These are phyloP conservation scores for Eristalis arbustorum DNA, from an alignment of 2,888 invertebrate genomes.

Conservation along the genomic window DNA sequence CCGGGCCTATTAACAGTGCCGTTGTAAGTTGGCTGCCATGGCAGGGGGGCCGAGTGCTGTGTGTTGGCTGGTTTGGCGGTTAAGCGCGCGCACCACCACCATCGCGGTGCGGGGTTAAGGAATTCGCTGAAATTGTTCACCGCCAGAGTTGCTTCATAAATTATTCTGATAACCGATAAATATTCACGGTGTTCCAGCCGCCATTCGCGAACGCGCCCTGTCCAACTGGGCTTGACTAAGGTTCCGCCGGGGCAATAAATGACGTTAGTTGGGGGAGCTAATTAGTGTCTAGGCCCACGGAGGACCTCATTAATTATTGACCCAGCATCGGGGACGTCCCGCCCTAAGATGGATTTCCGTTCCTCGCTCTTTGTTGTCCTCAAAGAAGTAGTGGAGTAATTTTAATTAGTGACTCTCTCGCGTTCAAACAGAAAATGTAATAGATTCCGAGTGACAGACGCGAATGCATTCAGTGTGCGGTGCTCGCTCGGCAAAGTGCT, in stretches of 20 bases:
- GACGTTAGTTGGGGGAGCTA: constrained; percentile 49
- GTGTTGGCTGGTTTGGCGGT: too few species aligned
- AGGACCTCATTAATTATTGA: constrained; percentile 55
- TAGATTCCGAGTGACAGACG: constrained; percentile 42
- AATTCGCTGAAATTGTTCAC: constrained; percentile 43
- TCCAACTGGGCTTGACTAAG: neutral
- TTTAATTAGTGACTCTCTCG: constrained; percentile 50
- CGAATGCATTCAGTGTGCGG: constrained; percentile 38
- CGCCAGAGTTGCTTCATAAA: constrained; percentile 44
- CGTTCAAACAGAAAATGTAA: constrained; percentile 49
- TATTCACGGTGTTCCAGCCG: constrained; percentile 9
- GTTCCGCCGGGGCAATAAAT: constrained; percentile 13
- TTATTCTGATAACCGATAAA: constrained; percentile 59
- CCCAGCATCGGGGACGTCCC: constrained; percentile 14
- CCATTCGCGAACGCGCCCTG: neutral
- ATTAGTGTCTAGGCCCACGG: constrained; percentile 56
- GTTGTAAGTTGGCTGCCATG: neutral
- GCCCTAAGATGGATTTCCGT: neutral
- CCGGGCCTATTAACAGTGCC: constrained; percentile 35
- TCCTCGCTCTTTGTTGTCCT: neutral
- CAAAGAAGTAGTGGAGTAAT: constrained; percentile 36
- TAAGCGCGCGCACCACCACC: too few species aligned
- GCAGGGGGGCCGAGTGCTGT: neutral
- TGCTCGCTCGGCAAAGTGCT: constrained; percentile 39
- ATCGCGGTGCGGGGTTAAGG: neutral